Percentiles rank a stretch among this genome's conserved stretches.
Conservation (phyloP, 2,797 vertebrate species). For the Alfaro cultratus region DNA sequence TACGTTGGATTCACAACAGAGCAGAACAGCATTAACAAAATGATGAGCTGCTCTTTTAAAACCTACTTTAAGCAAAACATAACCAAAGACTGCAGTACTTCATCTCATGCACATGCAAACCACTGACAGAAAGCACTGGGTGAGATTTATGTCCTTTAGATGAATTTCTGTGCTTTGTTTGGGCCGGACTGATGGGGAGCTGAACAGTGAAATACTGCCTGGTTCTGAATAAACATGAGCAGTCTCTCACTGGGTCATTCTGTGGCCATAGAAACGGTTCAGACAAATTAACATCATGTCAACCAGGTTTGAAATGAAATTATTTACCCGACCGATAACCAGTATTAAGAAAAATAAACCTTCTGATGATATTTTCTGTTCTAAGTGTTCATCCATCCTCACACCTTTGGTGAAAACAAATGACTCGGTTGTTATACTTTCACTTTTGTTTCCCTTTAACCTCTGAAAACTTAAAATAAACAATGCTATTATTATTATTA, state of each 20-base stretch:
- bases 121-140: constrained; percentile 35
- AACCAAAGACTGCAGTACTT: constrained; percentile 1
- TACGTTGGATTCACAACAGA: not conserved
- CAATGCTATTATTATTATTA: constrained; percentile 17
- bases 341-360: constrained; percentile 1
- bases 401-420: not conserved
- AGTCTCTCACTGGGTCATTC: constrained; percentile 7
- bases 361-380: not conserved
- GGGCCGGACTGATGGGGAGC: constrained; percentile 3
- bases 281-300: not conserved
- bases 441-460: not conserved
- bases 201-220: constrained; percentile 8
- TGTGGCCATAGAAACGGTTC: constrained; percentile 1
- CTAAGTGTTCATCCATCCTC: not conserved
- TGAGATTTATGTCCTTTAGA: constrained; percentile 17
- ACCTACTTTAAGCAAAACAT: not conserved
- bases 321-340: not conserved
- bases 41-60: not conserved
- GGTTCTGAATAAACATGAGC: constrained; percentile 15
- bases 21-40: not conserved
- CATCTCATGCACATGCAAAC: constrained; percentile 2
- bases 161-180: constrained; percentile 45
- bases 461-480: constrained; percentile 34
- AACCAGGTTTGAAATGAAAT: not conserved
- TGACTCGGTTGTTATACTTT: not conserved